Conservation (phyloP, 2,113 vertebrate genomes). For the mouse (Mus musculus) region GRCm39 chr13:116583501-116584000, state of each 20-base stretch:
- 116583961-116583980: too few species aligned
- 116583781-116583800: too few species aligned
- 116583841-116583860: too few species aligned
- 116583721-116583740: not conserved
- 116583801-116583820: too few species aligned
- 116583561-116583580: not conserved
- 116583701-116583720: not conserved
- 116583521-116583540: not conserved
- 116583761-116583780: not conserved
- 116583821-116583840: too few species aligned
- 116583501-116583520: not conserved
- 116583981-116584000: too few species aligned
- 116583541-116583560: not conserved
- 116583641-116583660: not conserved
- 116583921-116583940: too few species aligned
- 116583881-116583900: too few species aligned
- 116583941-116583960: too few species aligned
- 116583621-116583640: not conserved
- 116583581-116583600: not conserved
- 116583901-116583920: too few species aligned
- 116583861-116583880: too few species aligned
- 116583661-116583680: not conserved
- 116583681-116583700: too few species aligned
- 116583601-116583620: not conserved
- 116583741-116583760: not conserved